Evolutionary conservation across 2,888 invertebrate species (phyloP), one percentile per base, ranked within the genome.

Genomic region (Danaus chrysippus): DNA sequence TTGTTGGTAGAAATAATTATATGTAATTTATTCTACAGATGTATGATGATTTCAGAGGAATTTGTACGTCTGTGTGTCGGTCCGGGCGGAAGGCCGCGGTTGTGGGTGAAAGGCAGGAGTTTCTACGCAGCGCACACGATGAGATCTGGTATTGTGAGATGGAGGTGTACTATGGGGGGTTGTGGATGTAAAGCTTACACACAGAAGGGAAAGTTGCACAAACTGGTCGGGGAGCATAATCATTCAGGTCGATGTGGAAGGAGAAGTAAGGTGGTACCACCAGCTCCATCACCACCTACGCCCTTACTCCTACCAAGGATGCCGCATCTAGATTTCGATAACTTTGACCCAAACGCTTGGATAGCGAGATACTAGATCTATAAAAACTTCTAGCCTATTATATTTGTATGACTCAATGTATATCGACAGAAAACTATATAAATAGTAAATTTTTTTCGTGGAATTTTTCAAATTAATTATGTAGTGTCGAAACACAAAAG

Each of bases 51-150:
- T 75, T 64, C 74, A 84, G 88, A 80, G 69, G 83, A 84, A 72
- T 76, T 71, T 71, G 87, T 90, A 74, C 84, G 86, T 6, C 74
- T 91, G 69, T 87, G 87, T 70, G 87, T 90, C 71, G 90, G 90
- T 0, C 90, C 90, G 54, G 90, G 90, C 66, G 90, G 90, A 44
- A 81, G 90, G 67, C 90, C 90, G 62, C 82, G 91, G 66, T 77
- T 91, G 54, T 90, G 90, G 90, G 89, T 90, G 69, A 83, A 86
- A 68, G 90, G 90, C 61, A 87, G 88, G 72, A 91, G 90, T 69
- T 91, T 91, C 74, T 91, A 91, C 76, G 89, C 89, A 59, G 90
- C 90, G 64, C 90, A 91, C 71, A 91, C 90, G 10, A 91, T 91
- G 90, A 85, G 90, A 54, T 91, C 90, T 9, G 90, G 90, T 54